Evolutionary conservation across 2,888 invertebrate species (phyloP).

Genomic region (Chaetogeoica ovagalla): DNA sequence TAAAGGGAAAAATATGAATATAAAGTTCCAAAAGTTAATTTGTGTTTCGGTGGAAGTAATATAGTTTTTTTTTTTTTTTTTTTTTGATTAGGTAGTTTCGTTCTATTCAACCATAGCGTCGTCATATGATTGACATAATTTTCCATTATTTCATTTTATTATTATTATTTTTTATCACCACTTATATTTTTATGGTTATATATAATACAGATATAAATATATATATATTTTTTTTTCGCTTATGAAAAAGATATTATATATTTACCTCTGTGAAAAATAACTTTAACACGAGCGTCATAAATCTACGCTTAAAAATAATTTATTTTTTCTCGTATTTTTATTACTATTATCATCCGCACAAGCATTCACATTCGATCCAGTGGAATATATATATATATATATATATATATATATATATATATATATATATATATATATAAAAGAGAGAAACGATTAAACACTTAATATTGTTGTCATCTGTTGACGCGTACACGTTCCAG

Average conservation of each 20-base stretch:
- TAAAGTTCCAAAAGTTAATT: conserved; percentile 19
- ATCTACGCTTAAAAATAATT: conserved; percentile 3
- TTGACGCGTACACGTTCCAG: too few species aligned
- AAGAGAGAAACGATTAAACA: too few species aligned
- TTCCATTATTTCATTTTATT: conserved; percentile 35
- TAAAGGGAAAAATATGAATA: neutral
- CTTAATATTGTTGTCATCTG: too few species aligned
- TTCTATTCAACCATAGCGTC: conserved; percentile 20
- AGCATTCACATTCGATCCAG: neutral
- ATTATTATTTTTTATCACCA: conserved; percentile 46
- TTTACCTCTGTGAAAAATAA: conserved; percentile 2
- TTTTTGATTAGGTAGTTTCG: conserved; percentile 25
- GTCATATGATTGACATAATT: conserved; percentile 43
- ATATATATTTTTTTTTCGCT: neutral
- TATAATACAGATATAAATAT: neutral
- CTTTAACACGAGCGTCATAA: conserved; percentile 12
- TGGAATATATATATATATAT: conserved; percentile 1
- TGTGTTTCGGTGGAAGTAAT: neutral
- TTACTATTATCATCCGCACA: neutral
- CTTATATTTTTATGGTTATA: conserved; percentile 32
- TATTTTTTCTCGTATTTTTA: neutral
- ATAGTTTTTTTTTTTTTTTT: neutral
- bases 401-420: too few species aligned
- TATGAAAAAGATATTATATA: conserved; percentile 12
- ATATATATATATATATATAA: too few species aligned